Evolutionary conservation across 1,140 invertebrate genomes (phyloP).

Genomic region (Idris sp.): DNA sequence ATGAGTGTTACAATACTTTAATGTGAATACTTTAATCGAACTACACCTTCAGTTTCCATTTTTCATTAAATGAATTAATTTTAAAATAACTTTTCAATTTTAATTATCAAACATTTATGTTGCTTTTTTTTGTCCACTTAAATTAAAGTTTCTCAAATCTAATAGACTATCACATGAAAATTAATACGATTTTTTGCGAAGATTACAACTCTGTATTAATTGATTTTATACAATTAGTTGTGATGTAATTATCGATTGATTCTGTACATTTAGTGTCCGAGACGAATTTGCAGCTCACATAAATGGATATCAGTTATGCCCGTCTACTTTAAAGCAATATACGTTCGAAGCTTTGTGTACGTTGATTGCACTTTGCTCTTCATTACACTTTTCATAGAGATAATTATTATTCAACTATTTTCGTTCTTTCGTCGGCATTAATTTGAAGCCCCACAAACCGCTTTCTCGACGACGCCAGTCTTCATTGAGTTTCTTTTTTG

Average conservation of each 20-base stretch:
- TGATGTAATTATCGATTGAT: no score
- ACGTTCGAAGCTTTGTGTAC: not conserved
- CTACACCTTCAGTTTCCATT: no score
- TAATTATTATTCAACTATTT: slow-evolving; percentile 14
- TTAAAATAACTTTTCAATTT: no score
- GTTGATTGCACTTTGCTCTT: slow-evolving; percentile 32
- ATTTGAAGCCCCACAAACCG: slow-evolving; percentile 8
- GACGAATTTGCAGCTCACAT: no score
- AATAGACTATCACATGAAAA: not conserved
- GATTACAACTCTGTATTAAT: not conserved
- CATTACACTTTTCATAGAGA: slow-evolving; percentile 10
- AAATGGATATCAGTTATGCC: no score
- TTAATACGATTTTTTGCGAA: not conserved
- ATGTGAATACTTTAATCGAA: no score
- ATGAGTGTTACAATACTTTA: no score
- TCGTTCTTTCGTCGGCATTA: slow-evolving; percentile 1
- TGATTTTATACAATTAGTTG: slow-evolving; percentile 4
- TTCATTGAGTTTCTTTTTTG: slow-evolving; percentile 18
- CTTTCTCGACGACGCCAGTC: not conserved
- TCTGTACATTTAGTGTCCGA: no score
- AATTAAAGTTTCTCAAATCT: slow-evolving; percentile 1
- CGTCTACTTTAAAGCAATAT: no score
- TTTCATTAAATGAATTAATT: no score
- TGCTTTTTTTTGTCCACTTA: no score
- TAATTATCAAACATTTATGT: no score